Evolutionary conservation across 2,797 vertebrate genomes (phyloP).

Genomic region (Periophthalmus magnuspinnatus): DNA sequence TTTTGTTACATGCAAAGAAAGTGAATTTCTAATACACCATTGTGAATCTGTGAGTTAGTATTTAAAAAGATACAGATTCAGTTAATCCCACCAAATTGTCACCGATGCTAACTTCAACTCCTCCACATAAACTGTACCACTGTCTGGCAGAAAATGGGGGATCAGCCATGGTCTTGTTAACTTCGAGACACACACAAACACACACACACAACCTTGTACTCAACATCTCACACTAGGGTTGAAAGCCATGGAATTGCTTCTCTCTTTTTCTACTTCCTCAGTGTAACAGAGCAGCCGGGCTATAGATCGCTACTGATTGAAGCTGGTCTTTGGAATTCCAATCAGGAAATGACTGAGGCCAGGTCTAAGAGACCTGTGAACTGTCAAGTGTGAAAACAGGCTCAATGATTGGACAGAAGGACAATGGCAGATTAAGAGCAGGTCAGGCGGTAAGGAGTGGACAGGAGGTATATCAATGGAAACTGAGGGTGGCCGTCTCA

Average conservation of each 20-base stretch:
- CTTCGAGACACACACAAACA: constrained; percentile 13
- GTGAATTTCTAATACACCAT: constrained; percentile 19
- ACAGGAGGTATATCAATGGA: neutral
- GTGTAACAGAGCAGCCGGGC: constrained; percentile 10
- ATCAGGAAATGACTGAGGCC: constrained; percentile 44
- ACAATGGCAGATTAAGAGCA: constrained; percentile 10
- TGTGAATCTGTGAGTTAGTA: neutral
- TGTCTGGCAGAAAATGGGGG: neutral
- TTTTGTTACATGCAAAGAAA: constrained; percentile 1
- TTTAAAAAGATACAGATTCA: constrained; percentile 1
- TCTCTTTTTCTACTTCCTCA: constrained; percentile 27
- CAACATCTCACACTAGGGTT: constrained; percentile 7
- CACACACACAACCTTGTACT: neutral
- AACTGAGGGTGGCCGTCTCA: neutral
- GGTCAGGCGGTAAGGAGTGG: neutral
- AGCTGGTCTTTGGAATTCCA: constrained; percentile 35
- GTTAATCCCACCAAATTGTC: constrained; percentile 11
- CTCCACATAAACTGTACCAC: neutral
- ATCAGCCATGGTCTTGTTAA: constrained; percentile 7
- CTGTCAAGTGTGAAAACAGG: constrained; percentile 7
- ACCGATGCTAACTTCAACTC: neutral
- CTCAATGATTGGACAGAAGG: constrained; percentile 13
- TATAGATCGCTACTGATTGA: constrained; percentile 29
- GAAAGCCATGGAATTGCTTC: constrained; percentile 29
- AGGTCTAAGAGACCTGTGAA: constrained; percentile 16